These are phyloP conservation scores for Leuciscus idus DNA, from an alignment of 2,113 vertebrate species.

Conservation along the genomic window DNA sequence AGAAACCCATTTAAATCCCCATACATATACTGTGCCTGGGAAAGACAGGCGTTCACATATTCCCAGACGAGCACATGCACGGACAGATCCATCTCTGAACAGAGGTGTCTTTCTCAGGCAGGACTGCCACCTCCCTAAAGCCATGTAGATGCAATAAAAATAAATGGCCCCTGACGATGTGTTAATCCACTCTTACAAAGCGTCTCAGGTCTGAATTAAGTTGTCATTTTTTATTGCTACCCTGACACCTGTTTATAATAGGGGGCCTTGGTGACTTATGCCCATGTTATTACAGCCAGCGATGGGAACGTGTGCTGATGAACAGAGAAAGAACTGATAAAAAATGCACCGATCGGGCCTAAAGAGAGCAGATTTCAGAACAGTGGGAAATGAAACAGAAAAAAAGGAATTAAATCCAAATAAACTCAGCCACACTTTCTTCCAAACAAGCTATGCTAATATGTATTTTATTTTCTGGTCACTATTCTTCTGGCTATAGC, in stretches of 20 bases:
- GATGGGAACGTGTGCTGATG: conserved; percentile 42
- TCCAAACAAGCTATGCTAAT: too few species aligned
- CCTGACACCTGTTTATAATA: conserved; percentile 81
- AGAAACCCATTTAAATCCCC: too few species aligned
- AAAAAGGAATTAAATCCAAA: not conserved
- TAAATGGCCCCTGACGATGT: conserved; percentile 73
- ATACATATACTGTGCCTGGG: too few species aligned
- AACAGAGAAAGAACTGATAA: conserved; percentile 41
- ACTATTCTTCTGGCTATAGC: too few species aligned
- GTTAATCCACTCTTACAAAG: conserved; percentile 78
- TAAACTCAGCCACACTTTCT: not conserved
- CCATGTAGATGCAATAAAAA: conserved; percentile 67
- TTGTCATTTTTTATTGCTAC: conserved; percentile 78
- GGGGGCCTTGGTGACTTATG: conserved; percentile 73
- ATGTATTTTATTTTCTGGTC: too few species aligned
- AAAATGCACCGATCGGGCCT: not conserved
- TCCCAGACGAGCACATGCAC: not conserved
- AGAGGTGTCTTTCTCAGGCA: conserved; percentile 43
- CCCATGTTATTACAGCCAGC: conserved; percentile 69
- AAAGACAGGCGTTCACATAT: not conserved
- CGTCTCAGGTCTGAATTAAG: conserved; percentile 72
- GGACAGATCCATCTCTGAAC: conserved; percentile 60
- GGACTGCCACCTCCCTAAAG: conserved; percentile 26
- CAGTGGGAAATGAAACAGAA: too few species aligned
- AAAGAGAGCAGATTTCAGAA: not conserved